Conservation (phyloP, 2,797 vertebrate genomes). For the Sebastes nivosus region DNA sequence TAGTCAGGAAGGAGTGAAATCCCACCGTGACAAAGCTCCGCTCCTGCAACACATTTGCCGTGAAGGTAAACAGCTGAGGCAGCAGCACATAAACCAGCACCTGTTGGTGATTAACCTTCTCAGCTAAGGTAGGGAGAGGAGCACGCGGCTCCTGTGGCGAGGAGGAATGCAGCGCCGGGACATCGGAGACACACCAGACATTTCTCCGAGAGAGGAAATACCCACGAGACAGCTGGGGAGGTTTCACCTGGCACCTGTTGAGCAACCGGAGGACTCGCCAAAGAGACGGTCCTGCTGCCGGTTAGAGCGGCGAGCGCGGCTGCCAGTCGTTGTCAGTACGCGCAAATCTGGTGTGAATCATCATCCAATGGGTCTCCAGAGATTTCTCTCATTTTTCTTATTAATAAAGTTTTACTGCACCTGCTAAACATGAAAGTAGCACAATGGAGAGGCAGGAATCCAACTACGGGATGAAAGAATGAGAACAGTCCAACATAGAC, state of each 20-base stretch:
- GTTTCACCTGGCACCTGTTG: constrained; percentile 82
- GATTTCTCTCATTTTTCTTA: not conserved
- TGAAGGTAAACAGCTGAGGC: constrained; percentile 71
- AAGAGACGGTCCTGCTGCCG: constrained; percentile 29
- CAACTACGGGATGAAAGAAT: not conserved
- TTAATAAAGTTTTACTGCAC: constrained; percentile 3
- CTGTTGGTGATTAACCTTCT: constrained; percentile 80
- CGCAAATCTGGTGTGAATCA: constrained; percentile 35
- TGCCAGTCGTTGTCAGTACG: constrained; percentile 4
- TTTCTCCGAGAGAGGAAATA: constrained; percentile 55
- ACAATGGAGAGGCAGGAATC: not conserved
- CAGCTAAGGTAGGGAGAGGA: constrained; percentile 63
- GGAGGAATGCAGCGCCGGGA: constrained; percentile 52
- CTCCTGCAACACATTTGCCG: constrained; percentile 46
- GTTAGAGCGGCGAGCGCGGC: not conserved
- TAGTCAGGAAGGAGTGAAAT: constrained; percentile 11
- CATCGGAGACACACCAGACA: constrained; percentile 52
- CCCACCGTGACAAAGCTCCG: constrained; percentile 44
- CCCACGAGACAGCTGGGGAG: constrained; percentile 67
- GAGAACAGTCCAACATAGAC: not conserved
- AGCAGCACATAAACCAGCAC: constrained; percentile 72
- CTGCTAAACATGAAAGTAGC: not conserved
- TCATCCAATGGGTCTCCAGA: not conserved
- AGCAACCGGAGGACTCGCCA: constrained; percentile 27
- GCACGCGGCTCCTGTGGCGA: constrained; percentile 30